A percentile compares a stretch with the other conserved stretches of the same genome.
Conservation (phyloP, 2,113 vertebrate genomes). For the Microtus oregoni region DNA sequence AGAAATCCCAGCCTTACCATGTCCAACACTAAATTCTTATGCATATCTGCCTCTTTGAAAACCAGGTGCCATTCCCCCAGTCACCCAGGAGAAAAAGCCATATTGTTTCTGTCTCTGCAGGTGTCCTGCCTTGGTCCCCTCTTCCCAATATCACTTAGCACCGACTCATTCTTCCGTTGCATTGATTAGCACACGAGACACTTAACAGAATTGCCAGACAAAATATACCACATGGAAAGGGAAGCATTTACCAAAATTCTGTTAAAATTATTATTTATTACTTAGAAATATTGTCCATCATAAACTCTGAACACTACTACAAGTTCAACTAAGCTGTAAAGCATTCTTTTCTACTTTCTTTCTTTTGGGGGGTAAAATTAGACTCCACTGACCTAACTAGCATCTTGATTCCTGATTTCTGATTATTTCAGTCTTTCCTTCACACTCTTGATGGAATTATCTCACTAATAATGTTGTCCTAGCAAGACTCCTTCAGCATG, state of each 20-base stretch:
- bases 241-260: neutral
- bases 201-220: neutral
- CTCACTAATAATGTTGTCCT: constrained; percentile 13
- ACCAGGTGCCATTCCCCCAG: neutral
- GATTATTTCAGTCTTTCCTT: constrained; percentile 32
- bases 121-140: neutral
- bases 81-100: neutral
- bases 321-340: neutral
- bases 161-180: neutral
- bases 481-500: neutral
- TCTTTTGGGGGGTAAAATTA: neutral
- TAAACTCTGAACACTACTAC: constrained; percentile 1
- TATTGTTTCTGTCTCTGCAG: neutral
- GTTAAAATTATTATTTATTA: neutral
- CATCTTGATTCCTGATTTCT: constrained; percentile 10
- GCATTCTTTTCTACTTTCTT: neutral
- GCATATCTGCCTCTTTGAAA: neutral
- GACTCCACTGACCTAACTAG: neutral
- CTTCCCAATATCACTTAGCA: neutral
- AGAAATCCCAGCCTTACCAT: neutral
- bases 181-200: too few relatives aligned
- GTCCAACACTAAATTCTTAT: neutral
- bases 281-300: neutral
- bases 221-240: neutral
- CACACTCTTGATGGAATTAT: neutral